Conservation (phyloP, 2,888 invertebrate genomes). For the Mesorhabditis belari region DNA sequence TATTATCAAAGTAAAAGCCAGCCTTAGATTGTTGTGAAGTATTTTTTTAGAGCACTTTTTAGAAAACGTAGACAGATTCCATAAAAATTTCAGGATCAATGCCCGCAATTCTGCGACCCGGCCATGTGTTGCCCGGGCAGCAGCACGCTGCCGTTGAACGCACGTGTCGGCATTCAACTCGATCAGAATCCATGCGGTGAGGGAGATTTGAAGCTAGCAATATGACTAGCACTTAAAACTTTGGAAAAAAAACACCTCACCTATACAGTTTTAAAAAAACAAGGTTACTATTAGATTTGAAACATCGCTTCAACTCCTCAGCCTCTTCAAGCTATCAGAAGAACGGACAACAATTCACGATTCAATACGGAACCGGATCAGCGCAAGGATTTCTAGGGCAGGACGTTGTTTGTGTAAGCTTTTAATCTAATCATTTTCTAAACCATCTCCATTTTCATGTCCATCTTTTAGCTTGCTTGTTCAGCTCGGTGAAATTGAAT, state of each 20-base stretch:
- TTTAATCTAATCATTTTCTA: too few relatives aligned
- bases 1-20: not conserved
- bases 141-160: not conserved
- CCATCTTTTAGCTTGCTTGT: too few relatives aligned
- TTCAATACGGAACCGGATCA: slow-evolving; percentile 9
- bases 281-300: slow-evolving; percentile 5
- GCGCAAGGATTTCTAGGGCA: slow-evolving; percentile 8
- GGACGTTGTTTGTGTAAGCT: slow-evolving; percentile 7
- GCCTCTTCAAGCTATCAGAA: slow-evolving; percentile 2
- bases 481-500: too few relatives aligned
- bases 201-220: not conserved
- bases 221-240: not conserved
- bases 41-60: too few relatives aligned
- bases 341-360: slow-evolving; percentile 4
- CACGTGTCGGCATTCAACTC: too few relatives aligned
- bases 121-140: slow-evolving; percentile 6
- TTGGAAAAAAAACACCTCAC: not conserved
- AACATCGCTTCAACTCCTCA: slow-evolving; percentile 5
- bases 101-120: slow-evolving; percentile 6
- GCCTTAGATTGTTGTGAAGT: too few relatives aligned
- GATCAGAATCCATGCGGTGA: slow-evolving; percentile 8
- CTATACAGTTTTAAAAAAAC: not conserved
- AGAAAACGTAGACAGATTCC: too few relatives aligned
- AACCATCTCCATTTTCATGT: too few relatives aligned
- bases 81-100: not conserved